phyloP scores from a whole-genome alignment of 2,797 vertebrate species.

The Enteromius anoplus region DNA sequence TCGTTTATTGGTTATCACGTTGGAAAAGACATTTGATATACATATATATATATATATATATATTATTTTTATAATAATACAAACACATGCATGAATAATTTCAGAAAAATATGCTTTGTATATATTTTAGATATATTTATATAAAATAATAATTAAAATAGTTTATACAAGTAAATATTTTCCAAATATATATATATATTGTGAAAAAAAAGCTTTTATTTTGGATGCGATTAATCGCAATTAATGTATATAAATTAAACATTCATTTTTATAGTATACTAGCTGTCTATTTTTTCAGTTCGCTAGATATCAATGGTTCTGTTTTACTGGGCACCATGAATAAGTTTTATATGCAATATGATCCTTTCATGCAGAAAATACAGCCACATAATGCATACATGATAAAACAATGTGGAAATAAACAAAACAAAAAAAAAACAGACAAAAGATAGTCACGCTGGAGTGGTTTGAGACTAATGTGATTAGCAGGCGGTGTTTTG shows the following conservation, averaged over 20 bases:
- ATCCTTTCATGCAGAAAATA: background rate
- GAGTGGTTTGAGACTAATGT: slow-evolving; percentile 46
- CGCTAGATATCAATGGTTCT: background rate
- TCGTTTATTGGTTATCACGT: background rate
- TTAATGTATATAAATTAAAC: background rate
- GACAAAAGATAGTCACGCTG: slow-evolving; percentile 43
- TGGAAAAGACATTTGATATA: background rate
- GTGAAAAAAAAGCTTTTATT: too few relatives aligned
- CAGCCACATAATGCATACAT: background rate
- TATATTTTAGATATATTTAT: too few relatives aligned
- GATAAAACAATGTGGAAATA: background rate
- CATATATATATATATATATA: too few relatives aligned
- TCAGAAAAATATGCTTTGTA: too few relatives aligned
- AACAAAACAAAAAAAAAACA: slow-evolving; percentile 3
- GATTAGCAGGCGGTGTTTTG: slow-evolving; percentile 23
- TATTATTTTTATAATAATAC: too few relatives aligned
- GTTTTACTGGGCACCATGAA: background rate
- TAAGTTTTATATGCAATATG: background rate
- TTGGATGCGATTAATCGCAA: too few relatives aligned
- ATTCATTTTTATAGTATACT: background rate
- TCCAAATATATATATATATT: too few relatives aligned
- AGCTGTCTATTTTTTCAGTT: background rate
- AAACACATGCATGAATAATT: too few relatives aligned
- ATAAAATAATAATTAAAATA: too few relatives aligned
- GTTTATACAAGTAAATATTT: too few relatives aligned